Base-by-base conservation (phyloP, 2,888 invertebrate genomes). In the Apodemia hepburni region DNA sequence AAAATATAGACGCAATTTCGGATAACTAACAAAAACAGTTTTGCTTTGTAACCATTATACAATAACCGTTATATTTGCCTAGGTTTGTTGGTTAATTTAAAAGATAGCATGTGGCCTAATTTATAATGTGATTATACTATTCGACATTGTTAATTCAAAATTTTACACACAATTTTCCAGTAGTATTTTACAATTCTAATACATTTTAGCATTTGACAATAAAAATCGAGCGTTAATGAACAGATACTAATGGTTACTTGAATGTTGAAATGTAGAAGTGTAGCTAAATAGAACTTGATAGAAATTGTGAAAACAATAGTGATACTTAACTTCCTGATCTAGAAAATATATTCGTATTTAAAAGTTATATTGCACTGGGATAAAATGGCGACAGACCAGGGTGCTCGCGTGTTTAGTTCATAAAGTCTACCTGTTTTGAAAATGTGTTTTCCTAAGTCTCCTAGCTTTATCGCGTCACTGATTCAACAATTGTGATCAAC, bases 201-300 rank as follows among this genome's bases (percentile, higher is more conserved):
- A n/a, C 15, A 27, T 54, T 27, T 54, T 54, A 54, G 54, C 15
- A 54, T 54, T 54, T 54, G 54, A 54, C 54, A 54, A 54, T 54
- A 54, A 51, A 18, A 6, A n/a, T 51, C 12, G 18, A 27, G 15
- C 12, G 18, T 51, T 51, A 11, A 51, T 22, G n/a, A 27, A 54
- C 27, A 54, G 6, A 54, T 29, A 54, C 27, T 54, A 54, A 27
- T 54, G 22, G 29, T 54, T 54, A 54, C 22, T 54, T 29, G 27
- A 22, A 29, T 22, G 54, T 54, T 45, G 45, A 54, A 54, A 27
- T 27, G 27, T 54, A 54, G 54, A 29, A 54, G 27, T 54, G 27
- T 54, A 54, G 54, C 15, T 54, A n/a, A n/a, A 54, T 54, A 54
- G 54, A 54, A 54, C 22, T 54, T 54, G 54, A 54, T 54, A 54